Evolutionary conservation across 2,113 vertebrate species (phyloP), one percentile per base, ranked within the genome.

Genomic region (Tragulus kanchil): DNA sequence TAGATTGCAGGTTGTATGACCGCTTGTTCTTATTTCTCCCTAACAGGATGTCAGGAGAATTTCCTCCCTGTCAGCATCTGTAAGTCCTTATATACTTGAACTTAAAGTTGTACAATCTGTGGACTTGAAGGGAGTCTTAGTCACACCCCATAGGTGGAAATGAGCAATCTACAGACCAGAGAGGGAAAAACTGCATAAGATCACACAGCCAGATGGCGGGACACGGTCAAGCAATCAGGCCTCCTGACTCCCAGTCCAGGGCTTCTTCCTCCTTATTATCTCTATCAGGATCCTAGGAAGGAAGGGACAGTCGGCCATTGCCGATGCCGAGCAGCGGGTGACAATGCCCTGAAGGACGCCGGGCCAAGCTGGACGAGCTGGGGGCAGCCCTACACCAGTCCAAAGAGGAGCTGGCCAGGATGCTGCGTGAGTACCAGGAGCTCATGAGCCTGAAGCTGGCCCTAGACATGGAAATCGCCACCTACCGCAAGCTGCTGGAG

Each of bases 391-490:
- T 99, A 36, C 99, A 99, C 97, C 99, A 99, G 95, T 99, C 99
- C 96, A 99, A 99, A 98, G 99, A 99, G 14, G 99, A 99, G 97
- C 99, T 99, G 99, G 99, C 99, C 13, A 98, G 99, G 81, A 99
- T 99, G 98, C 98, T 99, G 89, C 99, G 99, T 0, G 99, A 99
- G 48, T 99, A 99, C 98, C 99, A 99, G 98, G 99, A 99, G 94
- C 99, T 99, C 79, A 99, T 99, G 99, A 99, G 99, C 0, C 98
- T 99, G 98, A 99, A 99, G 71, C 97, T 99, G 98, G 99, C 99
- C 75, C 98, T 99, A 98, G 99, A 99, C 97, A 99, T 99, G 0
- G 99, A 99, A 98, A 99, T 99, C 0, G 99, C 99, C 12, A 99
- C 99, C 96, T 99, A 99, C 98, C 99, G 98, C 91, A 99, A 99